phyloP scores from a whole-genome alignment of 2,888 invertebrate species.

The Ganaspis brasiliensis region DNA sequence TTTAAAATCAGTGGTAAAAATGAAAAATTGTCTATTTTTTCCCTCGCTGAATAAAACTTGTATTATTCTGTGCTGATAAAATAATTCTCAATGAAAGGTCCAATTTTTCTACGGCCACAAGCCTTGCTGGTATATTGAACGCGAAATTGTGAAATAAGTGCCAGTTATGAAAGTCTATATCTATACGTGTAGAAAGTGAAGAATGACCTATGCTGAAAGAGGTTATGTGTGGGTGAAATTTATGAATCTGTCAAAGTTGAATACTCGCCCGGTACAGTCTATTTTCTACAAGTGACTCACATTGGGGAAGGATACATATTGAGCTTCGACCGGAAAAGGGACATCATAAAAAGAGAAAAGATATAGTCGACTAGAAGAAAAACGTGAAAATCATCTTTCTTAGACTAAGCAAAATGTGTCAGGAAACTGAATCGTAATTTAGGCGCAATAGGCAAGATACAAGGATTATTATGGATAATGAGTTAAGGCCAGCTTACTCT shows the following conservation, averaged over 20 bases:
- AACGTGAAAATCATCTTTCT: conserved; percentile 68
- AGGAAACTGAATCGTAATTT: conserved; percentile 50
- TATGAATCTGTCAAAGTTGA: conserved; percentile 37
- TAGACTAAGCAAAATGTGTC: conserved; percentile 49
- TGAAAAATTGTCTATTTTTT: too few relatives aligned
- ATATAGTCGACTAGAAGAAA: conserved; percentile 52
- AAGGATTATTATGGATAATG: too few relatives aligned
- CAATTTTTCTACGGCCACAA: not conserved
- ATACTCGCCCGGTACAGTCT: conserved; percentile 63
- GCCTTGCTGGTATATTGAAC: not conserved
- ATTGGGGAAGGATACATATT: conserved; percentile 50
- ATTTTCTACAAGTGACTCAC: conserved; percentile 70
- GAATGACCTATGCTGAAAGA: conserved; percentile 23
- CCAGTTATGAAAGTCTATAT: not conserved
- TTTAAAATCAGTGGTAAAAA: too few relatives aligned
- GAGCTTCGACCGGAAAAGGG: conserved; percentile 61
- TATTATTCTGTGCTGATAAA: too few relatives aligned
- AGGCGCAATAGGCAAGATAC: not conserved
- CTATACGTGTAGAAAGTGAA: not conserved
- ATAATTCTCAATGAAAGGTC: too few relatives aligned
- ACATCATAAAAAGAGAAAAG: conserved; percentile 48
- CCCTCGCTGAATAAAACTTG: too few relatives aligned
- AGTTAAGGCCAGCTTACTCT: too few relatives aligned
- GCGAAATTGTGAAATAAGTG: conserved; percentile 5
- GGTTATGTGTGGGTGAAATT: conserved; percentile 16